These are phyloP conservation scores for Drosophila melanosoma DNA, from an alignment of 2,888 invertebrate species.

Conservation along the genomic window DNA sequence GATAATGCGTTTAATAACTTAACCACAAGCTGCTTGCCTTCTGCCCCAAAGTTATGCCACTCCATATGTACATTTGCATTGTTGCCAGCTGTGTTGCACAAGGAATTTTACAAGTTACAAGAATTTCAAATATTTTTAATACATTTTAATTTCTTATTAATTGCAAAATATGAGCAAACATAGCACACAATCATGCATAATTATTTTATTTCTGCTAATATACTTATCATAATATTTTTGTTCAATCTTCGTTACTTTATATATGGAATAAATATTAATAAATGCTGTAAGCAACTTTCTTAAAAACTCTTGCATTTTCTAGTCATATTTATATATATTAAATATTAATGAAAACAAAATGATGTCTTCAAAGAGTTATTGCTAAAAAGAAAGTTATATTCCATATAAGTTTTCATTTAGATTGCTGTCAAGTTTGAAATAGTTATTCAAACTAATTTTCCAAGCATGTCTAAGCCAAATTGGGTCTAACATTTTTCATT, in stretches of 20 bases:
- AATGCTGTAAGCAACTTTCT: background rate
- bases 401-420: background rate
- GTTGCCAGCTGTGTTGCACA: constrained; percentile 43
- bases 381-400: background rate
- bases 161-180: constrained; percentile 33
- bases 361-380: background rate
- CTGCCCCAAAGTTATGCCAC: constrained; percentile 48
- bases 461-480: constrained; percentile 2
- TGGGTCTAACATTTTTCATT: background rate
- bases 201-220: background rate
- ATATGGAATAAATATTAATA: background rate
- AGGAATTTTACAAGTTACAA: constrained; percentile 30
- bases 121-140: constrained; percentile 28
- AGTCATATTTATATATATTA: background rate
- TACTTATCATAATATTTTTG: background rate
- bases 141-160: constrained; percentile 49
- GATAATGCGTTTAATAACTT: constrained; percentile 79
- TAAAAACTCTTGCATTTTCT: background rate
- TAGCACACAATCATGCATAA: background rate
- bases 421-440: background rate
- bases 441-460: constrained; percentile 4
- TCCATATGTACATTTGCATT: constrained; percentile 17
- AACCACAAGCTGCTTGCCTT: constrained; percentile 60
- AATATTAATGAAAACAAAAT: background rate
- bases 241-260: background rate